phyloP scores from a whole-genome alignment of 2,113 vertebrate species.

The Anser cygnoides region DNA sequence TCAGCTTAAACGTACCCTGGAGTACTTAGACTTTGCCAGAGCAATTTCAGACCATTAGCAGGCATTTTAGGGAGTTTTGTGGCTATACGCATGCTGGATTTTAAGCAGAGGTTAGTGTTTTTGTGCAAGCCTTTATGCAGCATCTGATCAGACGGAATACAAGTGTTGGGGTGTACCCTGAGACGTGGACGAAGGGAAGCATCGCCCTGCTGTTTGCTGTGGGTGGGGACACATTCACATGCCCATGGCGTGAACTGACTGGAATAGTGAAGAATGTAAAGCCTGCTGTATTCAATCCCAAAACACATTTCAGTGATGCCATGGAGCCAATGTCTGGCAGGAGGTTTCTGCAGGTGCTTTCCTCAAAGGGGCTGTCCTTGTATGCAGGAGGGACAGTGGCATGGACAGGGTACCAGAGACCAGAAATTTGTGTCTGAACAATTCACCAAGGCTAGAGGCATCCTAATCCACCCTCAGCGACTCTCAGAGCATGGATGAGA shows the following conservation, averaged over 20 bases:
- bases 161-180: not conserved
- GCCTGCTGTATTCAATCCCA: not conserved
- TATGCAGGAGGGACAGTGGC: not conserved
- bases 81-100: not conserved
- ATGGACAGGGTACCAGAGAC: not conserved
- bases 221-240: not conserved
- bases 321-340: not conserved
- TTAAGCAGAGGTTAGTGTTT: not conserved
- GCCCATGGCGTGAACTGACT: not conserved
- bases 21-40: not conserved
- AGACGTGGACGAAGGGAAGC: not conserved
- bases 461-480: not conserved
- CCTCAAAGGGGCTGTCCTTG: not conserved
- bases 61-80: not conserved
- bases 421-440: not conserved
- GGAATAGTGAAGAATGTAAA: not conserved
- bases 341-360: not conserved
- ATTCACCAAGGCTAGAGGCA: not conserved
- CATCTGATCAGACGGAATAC: not conserved
- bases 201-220: not conserved
- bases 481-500: rapidly evolving
- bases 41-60: not conserved
- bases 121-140: not conserved
- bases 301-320: not conserved
- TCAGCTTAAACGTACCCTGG: not conserved